Base-by-base conservation (phyloP, 2,797 vertebrate species). In the Leptodactylus fallax region DNA sequence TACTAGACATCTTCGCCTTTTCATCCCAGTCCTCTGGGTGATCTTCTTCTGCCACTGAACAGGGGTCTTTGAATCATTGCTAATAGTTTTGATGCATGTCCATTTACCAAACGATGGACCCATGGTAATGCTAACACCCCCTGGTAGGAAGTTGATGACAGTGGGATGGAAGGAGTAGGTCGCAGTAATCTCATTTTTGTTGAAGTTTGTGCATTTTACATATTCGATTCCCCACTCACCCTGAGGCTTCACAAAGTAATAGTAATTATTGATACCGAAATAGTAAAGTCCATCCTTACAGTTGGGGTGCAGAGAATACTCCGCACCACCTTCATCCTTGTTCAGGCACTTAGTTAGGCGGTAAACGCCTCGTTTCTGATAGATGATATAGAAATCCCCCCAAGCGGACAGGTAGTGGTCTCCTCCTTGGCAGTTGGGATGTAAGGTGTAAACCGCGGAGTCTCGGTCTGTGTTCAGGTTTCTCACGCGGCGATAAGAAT, bases 41-140 rank as follows among this genome's bases (percentile, higher is more conserved):
- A 90, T 61, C 81, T 76, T 88, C 23, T 61, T 61, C 17, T 60
- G 67, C 90, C 90, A 89, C 13, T 53, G 27, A 2, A 90, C n/a
- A 11, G 85, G 79, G 0, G 80, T 79, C 21, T 72, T 8, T 1
- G 87, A 90, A 49, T 88, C 80, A 6, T 91, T 91, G 87, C 56
- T 81, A 25, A 91, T 85, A n/a, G 90, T 85, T 17, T 90, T 90
- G 16, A 89, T 81, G n/a, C 90, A 91, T 21, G 83, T 56, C 90
- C 90, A 91, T 0, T 53, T 45, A 0, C 87, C 89, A 8, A 56
- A 89, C 16, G 90, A 45, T 1, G 87, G 25, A 1, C 90, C 90
- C 0, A 47, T 56, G 21, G 4, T 79, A 6, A 90, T 3, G 3
- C 12, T 13, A 74, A 61, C 4, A 87, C 90, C 7, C 83, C 90